These are phyloP conservation scores for Maniola jurtina DNA, from an alignment of 1,140 invertebrate genomes.

Conservation along the genomic window DNA sequence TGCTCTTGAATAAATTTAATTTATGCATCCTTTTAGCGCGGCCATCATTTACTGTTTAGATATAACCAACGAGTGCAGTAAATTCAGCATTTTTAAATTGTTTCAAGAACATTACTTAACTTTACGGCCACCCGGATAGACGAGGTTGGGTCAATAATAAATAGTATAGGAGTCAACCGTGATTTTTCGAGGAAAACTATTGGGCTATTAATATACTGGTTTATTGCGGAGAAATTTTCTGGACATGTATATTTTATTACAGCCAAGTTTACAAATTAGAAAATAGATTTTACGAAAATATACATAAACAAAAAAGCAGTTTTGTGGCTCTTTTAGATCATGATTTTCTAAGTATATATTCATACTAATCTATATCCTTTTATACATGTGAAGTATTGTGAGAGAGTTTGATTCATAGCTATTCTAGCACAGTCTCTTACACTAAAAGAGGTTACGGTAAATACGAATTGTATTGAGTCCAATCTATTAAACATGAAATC, in stretches of 20 bases:
- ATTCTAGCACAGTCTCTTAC: background rate
- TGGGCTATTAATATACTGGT: too few species aligned
- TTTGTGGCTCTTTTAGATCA: too few species aligned
- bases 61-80: slow-evolving; percentile 3
- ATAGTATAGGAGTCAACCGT: background rate
- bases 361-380: too few species aligned
- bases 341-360: too few species aligned
- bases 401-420: too few species aligned
- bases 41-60: slow-evolving; percentile 15
- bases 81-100: slow-evolving; percentile 23
- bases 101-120: slow-evolving; percentile 13
- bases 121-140: slow-evolving; percentile 15
- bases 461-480: slow-evolving; percentile 18
- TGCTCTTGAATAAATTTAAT: slow-evolving; percentile 24
- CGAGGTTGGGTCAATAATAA: slow-evolving; percentile 7
- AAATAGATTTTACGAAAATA: too few species aligned
- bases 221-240: too few species aligned
- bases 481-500: slow-evolving; percentile 22
- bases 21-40: slow-evolving; percentile 28
- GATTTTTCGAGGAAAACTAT: background rate
- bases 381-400: background rate
- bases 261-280: too few species aligned
- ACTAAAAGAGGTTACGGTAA: slow-evolving; percentile 9
- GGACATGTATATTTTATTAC: too few species aligned
- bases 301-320: too few species aligned